A percentile compares a stretch with the other conserved stretches of the same genome.
Evolutionary conservation across 1,140 invertebrate genomes (phyloP).

Genomic region (Acromyrmex echinatior): DNA sequence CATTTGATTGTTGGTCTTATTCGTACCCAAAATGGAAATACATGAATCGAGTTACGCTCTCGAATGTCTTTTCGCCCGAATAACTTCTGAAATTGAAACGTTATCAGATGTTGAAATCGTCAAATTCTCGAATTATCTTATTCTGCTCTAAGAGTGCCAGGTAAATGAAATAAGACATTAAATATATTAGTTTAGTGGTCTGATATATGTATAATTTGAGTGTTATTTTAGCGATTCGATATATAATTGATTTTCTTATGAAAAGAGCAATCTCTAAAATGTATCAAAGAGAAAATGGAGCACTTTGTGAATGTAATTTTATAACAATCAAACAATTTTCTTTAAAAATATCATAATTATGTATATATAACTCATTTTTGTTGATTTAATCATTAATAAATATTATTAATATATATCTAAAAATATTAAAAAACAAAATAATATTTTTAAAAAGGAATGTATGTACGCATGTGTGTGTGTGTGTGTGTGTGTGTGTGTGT

Average conservation of each 20-base stretch:
- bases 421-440: background rate
- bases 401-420: background rate
- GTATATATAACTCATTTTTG: no score
- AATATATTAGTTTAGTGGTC: background rate
- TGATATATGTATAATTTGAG: background rate
- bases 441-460: background rate
- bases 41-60: slow-evolving; percentile 53
- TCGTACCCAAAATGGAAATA: slow-evolving; percentile 60
- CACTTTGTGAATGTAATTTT: background rate
- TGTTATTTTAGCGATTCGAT: background rate
- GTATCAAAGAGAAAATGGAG: background rate
- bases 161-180: slow-evolving; percentile 42
- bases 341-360: background rate
- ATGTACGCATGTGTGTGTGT: no score
- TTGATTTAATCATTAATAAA: background rate
- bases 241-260: background rate
- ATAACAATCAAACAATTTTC: background rate
- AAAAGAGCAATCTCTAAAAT: background rate
- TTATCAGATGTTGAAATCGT: slow-evolving; percentile 55
- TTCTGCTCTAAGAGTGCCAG: background rate
- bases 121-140: slow-evolving; percentile 42
- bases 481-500: no score
- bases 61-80: slow-evolving; percentile 59
- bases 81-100: slow-evolving; percentile 63
- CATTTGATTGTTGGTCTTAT: slow-evolving; percentile 61